Conservation (phyloP, 1,140 invertebrate genomes). For the Metopolophium dirhodum region DNA sequence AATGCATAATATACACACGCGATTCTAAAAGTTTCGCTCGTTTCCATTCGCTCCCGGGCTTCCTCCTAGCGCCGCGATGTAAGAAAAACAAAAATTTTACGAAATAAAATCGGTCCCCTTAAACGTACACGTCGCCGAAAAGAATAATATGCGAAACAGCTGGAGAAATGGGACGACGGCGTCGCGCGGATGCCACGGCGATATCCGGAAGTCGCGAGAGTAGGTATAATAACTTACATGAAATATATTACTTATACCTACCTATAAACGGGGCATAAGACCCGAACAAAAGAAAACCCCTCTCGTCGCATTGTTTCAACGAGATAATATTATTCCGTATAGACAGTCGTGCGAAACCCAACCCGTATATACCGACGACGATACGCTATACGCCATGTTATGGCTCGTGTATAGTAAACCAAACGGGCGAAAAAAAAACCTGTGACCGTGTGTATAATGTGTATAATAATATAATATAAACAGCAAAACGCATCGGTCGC, state of each 20-base stretch:
- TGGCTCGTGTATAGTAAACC: not conserved
- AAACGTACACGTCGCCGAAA: not conserved
- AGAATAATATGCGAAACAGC: not conserved
- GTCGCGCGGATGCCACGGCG: no score
- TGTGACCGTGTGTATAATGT: not conserved
- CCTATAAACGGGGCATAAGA: not conserved
- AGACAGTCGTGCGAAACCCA: slow-evolving; percentile 14
- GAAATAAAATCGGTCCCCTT: not conserved
- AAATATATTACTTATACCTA: not conserved
- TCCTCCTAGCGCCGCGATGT: not conserved
- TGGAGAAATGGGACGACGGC: not conserved
- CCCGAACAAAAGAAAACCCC: not conserved
- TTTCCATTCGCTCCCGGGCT: not conserved
- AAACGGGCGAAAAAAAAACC: not conserved
- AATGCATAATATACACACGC: not conserved
- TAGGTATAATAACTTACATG: not conserved
- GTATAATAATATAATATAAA: not conserved
- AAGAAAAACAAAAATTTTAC: not conserved
- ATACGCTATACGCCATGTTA: not conserved
- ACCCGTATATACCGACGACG: not conserved
- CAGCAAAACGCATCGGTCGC: not conserved
- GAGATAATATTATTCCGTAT: slow-evolving; percentile 23
- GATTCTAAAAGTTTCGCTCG: not conserved
- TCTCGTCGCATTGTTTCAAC: not conserved
- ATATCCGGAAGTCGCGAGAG: not conserved